These are phyloP conservation scores for Phoebastria nigripes DNA, from an alignment of 2,797 vertebrate genomes.

Conservation along the genomic window DNA sequence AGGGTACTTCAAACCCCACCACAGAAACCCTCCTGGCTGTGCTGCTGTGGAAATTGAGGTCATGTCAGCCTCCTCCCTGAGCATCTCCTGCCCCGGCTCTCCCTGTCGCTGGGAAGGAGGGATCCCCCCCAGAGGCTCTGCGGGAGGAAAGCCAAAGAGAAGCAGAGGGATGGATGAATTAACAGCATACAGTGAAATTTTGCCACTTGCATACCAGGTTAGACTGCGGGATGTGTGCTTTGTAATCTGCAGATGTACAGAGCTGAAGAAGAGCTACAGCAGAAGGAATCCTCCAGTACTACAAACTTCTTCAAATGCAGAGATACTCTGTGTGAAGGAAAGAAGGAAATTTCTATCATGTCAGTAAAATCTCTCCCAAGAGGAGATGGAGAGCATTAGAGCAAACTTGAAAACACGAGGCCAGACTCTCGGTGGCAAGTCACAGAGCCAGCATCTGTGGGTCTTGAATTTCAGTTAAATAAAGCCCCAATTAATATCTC, in stretches of 20 bases:
- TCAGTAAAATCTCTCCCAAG: neutral
- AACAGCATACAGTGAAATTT: neutral
- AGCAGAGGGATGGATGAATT: neutral
- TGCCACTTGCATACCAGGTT: neutral
- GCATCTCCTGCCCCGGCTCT: neutral
- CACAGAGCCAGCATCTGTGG: neutral
- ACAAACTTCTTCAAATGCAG: neutral
- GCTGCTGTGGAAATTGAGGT: neutral
- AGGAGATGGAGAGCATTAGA: neutral
- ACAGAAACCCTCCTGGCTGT: neutral
- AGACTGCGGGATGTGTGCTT: neutral
- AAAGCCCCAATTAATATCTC: neutral
- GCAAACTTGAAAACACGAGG: neutral
- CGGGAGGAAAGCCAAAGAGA: neutral
- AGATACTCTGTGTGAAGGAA: neutral
- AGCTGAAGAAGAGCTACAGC: neutral
- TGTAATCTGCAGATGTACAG: neutral
- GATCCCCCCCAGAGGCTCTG: neutral
- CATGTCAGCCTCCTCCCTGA: neutral
- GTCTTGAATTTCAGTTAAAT: conserved; percentile 33
- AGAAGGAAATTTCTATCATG: neutral
- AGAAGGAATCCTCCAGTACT: neutral
- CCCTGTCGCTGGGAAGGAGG: neutral
- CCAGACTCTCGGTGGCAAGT: neutral
- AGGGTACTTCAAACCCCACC: neutral